These are phyloP conservation scores for Aspidapion aeneum DNA, from an alignment of 2,888 invertebrate species.

Conservation along the genomic window DNA sequence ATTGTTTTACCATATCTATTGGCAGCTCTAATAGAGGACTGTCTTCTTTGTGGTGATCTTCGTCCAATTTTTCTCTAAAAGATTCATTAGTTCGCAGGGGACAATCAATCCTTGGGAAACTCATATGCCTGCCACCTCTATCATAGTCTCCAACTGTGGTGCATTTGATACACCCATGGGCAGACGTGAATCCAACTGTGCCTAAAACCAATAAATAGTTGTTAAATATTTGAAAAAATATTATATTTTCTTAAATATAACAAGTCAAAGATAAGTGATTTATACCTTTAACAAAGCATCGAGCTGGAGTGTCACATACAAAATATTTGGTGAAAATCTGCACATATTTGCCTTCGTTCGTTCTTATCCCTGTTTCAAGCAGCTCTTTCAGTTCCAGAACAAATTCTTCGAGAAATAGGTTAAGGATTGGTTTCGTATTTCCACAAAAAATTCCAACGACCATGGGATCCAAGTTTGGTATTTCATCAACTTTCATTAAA, in stretches of 20 bases:
- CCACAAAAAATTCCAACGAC: constrained; percentile 26
- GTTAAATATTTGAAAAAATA: no score
- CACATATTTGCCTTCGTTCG: constrained; percentile 10
- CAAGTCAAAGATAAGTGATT: no score
- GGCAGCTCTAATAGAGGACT: constrained; percentile 26
- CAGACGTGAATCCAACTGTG: constrained; percentile 24
- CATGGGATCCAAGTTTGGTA: constrained; percentile 21
- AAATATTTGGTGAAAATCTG: constrained; percentile 16
- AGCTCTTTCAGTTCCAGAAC: constrained; percentile 24
- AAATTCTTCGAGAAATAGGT: constrained; percentile 21
- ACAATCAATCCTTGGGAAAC: constrained; percentile 23
- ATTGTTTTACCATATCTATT: constrained; percentile 31
- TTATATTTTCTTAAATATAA: no score
- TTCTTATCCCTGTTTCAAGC: constrained; percentile 8
- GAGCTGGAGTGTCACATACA: constrained; percentile 28
- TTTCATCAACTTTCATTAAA: constrained; percentile 16
- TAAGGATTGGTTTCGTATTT: constrained; percentile 22
- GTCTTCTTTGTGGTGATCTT: constrained; percentile 29
- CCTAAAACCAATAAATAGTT: constrained; percentile 21
- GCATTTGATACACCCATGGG: constrained; percentile 29
- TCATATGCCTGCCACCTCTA: constrained; percentile 25
- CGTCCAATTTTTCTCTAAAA: constrained; percentile 24
- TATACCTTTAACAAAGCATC: constrained; percentile 27
- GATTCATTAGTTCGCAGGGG: constrained; percentile 22
- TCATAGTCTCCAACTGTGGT: constrained; percentile 26